Conservation (phyloP, 2,113 vertebrate species). For the Paradoxurus hermaphroditus region DNA sequence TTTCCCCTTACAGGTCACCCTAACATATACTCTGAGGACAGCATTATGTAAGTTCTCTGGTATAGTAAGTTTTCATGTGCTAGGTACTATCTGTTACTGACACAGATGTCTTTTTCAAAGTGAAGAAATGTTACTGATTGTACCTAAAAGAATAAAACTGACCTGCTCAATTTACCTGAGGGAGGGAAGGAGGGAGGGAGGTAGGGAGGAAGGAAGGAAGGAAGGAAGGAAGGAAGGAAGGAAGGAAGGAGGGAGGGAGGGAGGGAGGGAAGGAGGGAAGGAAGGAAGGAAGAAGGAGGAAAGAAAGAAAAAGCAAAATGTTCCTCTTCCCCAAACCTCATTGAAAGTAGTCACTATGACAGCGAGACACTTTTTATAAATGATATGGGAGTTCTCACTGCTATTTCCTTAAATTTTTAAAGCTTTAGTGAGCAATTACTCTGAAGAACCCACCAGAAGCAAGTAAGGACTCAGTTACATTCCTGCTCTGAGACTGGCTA, state of each 20-base stretch:
- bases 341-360: neutral
- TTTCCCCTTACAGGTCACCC: neutral
- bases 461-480: neutral
- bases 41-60: neutral
- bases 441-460: neutral
- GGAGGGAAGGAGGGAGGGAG: neutral
- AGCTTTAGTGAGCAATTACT: neutral
- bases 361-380: neutral
- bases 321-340: neutral
- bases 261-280: neutral
- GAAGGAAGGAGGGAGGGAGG: neutral
- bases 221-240: neutral
- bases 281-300: neutral
- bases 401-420: neutral
- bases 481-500: neutral
- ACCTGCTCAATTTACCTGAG: neutral
- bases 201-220: neutral
- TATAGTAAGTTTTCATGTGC: neutral
- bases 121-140: neutral
- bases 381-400: neutral
- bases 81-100: neutral
- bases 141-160: conserved; percentile 29
- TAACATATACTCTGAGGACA: neutral
- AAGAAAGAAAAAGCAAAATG: neutral
- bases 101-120: neutral